Conservation (phyloP, 2,797 vertebrate genomes). For the Pseudomugil tenellus region DNA sequence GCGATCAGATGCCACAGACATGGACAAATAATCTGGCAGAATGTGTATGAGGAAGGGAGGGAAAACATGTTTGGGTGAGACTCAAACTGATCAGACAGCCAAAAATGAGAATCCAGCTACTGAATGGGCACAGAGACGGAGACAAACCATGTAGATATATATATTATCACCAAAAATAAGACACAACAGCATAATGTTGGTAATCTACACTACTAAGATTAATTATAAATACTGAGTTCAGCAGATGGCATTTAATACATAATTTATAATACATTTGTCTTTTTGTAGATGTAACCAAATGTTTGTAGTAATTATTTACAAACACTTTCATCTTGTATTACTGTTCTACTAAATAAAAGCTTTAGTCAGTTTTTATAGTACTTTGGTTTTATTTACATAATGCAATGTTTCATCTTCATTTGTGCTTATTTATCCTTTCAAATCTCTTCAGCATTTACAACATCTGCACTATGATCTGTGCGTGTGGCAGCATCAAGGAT, state of each 20-base stretch:
- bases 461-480: slow-evolving; percentile 37
- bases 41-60: slow-evolving; percentile 66
- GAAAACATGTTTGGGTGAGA: slow-evolving; percentile 71
- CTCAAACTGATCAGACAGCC: slow-evolving; percentile 62
- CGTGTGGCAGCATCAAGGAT: slow-evolving; percentile 53
- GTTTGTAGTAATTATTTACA: not conserved
- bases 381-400: not conserved
- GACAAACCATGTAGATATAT: no score
- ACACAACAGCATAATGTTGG: slow-evolving; percentile 18
- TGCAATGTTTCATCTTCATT: not conserved
- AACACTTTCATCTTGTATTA: not conserved
- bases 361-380: not conserved
- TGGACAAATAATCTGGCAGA: slow-evolving; percentile 76
- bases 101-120: slow-evolving; percentile 61
- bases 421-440: not conserved
- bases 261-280: not conserved
- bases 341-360: not conserved
- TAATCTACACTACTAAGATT: slow-evolving; percentile 5
- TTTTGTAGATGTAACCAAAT: not conserved
- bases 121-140: slow-evolving; percentile 48
- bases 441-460: slow-evolving; percentile 7
- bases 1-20: slow-evolving; percentile 65
- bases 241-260: slow-evolving; percentile 3
- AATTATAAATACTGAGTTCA: not conserved
- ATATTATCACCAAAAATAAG: slow-evolving; percentile 32